phyloP scores from a whole-genome alignment of 2,888 invertebrate genomes.

The Globia sparganii region DNA sequence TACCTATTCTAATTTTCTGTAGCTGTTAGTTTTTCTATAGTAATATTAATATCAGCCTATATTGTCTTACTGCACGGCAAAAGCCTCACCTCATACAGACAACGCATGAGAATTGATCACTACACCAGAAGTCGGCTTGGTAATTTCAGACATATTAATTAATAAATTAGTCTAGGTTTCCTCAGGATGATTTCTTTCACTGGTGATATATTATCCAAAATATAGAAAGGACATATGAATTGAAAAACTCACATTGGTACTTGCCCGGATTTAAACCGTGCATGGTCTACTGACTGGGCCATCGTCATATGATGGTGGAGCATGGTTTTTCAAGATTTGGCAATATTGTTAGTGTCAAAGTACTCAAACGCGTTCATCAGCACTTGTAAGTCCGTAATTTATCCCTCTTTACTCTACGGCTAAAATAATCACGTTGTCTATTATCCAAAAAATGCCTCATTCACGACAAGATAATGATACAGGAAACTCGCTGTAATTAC shows the following conservation, averaged over 20 bases:
- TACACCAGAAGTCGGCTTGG: not conserved
- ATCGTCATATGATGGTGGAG: not conserved
- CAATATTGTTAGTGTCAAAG: not conserved
- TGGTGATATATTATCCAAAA: not conserved
- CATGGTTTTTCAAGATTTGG: not conserved
- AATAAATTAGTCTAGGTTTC: not conserved
- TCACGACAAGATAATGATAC: constrained; percentile 36
- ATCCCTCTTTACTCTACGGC: not conserved
- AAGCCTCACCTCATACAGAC: not conserved
- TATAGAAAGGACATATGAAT: not conserved
- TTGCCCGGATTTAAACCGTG: not conserved
- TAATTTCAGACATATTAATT: not conserved
- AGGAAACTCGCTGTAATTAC: constrained; percentile 45
- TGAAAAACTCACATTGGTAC: not conserved
- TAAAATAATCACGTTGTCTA: constrained; percentile 5
- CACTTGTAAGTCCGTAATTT: not conserved
- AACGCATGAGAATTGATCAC: not conserved
- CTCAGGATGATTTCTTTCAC: not conserved
- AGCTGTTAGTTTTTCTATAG: not conserved
- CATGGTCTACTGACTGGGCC: not conserved
- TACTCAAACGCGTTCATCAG: no score
- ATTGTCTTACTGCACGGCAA: not conserved
- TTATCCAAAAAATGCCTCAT: constrained; percentile 10
- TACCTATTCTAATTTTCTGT: not conserved
- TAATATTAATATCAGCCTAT: not conserved